Conservation (phyloP, 2,888 invertebrate species). For the Urechis unicinctus region DNA sequence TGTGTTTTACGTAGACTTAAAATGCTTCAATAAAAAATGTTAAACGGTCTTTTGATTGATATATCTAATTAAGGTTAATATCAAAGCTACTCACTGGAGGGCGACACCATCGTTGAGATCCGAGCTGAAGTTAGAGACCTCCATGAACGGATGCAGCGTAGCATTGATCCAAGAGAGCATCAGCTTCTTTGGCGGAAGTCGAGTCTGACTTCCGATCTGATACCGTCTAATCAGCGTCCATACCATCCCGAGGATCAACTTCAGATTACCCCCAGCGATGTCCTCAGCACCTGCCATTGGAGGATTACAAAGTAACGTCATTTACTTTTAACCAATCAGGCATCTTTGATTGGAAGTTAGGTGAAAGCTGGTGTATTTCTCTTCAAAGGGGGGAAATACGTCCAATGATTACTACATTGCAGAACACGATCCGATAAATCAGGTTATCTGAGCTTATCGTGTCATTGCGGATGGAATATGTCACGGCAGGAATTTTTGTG, state of each 20-base stretch:
- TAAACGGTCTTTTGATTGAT: background rate
- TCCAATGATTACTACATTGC: too few relatives aligned
- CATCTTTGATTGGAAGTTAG: too few relatives aligned
- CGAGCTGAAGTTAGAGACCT: conserved; percentile 72
- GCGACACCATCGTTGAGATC: conserved; percentile 95
- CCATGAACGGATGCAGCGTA: conserved; percentile 51
- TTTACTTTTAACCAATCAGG: too few relatives aligned
- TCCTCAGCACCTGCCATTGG: conserved; percentile 73
- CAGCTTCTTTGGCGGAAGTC: conserved; percentile 85
- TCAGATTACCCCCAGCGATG: conserved; percentile 91
- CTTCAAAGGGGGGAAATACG: too few relatives aligned
- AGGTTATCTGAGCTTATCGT: too few relatives aligned
- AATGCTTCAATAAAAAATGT: too few relatives aligned
- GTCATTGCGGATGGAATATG: too few relatives aligned
- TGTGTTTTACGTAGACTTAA: too few relatives aligned
- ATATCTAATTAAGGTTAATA: background rate
- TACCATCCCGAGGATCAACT: conserved; percentile 86
- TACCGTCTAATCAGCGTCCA: conserved; percentile 92
- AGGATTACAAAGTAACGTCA: too few relatives aligned
- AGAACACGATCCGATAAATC: too few relatives aligned
- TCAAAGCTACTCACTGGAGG: conserved; percentile 53
- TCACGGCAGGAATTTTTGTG: too few relatives aligned
- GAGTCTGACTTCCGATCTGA: conserved; percentile 40
- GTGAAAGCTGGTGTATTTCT: too few relatives aligned
- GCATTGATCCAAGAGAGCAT: conserved; percentile 84